Percentiles rank a stretch among this genome's conserved stretches.
Conservation (phyloP, 2,113 vertebrate species). For the Actenoides lindsayi region DNA sequence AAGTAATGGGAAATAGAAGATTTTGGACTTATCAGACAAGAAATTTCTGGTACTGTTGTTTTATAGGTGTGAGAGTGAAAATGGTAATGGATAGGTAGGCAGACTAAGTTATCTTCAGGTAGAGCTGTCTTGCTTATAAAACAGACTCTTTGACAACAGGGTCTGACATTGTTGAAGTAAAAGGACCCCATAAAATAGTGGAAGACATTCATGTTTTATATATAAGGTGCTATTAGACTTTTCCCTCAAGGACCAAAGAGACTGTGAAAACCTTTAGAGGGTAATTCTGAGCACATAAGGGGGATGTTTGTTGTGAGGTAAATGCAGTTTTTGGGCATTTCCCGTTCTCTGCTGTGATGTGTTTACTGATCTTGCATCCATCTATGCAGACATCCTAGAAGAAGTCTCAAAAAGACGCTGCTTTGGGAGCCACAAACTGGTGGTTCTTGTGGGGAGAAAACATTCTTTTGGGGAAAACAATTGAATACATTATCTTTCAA, state of each 20-base stretch:
- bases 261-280: neutral
- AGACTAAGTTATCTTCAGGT: neutral
- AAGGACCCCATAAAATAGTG: neutral
- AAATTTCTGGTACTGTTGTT: neutral
- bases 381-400: neutral
- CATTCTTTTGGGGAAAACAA: slow-evolving; percentile 11
- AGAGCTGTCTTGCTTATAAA: neutral
- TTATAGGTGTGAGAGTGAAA: neutral
- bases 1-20: neutral
- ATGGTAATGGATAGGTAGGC: neutral
- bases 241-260: neutral
- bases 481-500: neutral
- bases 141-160: neutral
- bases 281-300: neutral
- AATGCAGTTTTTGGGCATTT: neutral
- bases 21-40: neutral
- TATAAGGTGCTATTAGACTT: neutral
- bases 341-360: neutral
- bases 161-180: neutral
- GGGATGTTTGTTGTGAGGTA: neutral
- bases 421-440: neutral
- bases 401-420: neutral
- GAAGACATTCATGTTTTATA: neutral
- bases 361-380: neutral
- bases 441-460: neutral